Evolutionary conservation across 2,888 invertebrate genomes (phyloP).

Genomic region (Agonopterix arenella): DNA sequence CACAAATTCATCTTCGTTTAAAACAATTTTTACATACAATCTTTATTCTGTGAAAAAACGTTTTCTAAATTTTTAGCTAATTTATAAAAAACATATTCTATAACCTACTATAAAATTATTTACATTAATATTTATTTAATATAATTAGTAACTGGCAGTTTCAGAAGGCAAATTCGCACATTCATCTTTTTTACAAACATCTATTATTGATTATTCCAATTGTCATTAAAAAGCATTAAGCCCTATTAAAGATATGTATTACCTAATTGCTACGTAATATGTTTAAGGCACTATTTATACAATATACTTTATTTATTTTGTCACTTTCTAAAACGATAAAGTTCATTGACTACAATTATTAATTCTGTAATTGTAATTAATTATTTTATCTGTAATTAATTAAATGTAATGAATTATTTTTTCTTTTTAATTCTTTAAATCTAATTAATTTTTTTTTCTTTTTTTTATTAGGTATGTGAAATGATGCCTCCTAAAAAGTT

Average conservation of each 20-base stretch:
- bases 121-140: conserved; percentile 37
- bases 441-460: no score
- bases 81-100: conserved; percentile 20
- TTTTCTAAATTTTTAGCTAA: conserved; percentile 19
- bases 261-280: neutral
- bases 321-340: neutral
- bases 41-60: conserved; percentile 48
- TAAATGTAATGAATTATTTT: no score
- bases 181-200: neutral
- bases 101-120: conserved; percentile 36
- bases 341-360: no score
- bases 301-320: neutral
- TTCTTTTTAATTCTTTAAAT: no score
- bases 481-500: neutral
- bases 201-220: no score
- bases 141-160: conserved; percentile 68
- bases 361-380: no score
- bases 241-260: conserved; percentile 4
- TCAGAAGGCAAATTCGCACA: conserved; percentile 49
- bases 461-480: neutral
- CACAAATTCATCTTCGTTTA: conserved; percentile 5
- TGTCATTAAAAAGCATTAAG: no score
- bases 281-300: neutral
- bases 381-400: no score
- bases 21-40: conserved; percentile 7